Conservation (phyloP, 2,888 invertebrate genomes). For the Cylindroiulus punctatus region DNA sequence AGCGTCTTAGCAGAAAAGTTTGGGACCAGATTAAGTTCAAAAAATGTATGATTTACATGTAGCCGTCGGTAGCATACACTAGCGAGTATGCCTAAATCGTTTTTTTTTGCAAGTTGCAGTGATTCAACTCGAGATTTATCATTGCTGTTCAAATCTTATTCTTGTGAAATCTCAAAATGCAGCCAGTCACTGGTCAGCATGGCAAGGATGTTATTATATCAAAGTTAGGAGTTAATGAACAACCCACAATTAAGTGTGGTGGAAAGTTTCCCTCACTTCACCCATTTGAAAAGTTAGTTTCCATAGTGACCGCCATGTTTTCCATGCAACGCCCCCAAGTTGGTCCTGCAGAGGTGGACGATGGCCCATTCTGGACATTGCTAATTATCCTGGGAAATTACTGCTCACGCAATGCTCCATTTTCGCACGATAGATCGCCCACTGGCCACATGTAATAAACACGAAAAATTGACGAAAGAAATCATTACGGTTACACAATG, state of each 20-base stretch:
- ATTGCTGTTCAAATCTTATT: too few species aligned
- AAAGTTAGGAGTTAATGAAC: background rate
- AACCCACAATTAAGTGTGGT: background rate
- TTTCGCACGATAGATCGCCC: background rate
- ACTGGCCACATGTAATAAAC: conserved; percentile 35
- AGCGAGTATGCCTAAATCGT: too few species aligned
- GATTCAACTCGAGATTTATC: too few species aligned
- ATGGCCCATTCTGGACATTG: conserved; percentile 42
- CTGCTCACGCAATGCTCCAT: conserved; percentile 36
- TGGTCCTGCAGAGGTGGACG: conserved; percentile 32
- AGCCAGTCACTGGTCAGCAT: too few species aligned
- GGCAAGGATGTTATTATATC: background rate
- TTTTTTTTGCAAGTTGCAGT: too few species aligned
- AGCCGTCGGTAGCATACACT: too few species aligned
- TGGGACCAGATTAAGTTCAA: too few species aligned
- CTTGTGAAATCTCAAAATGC: too few species aligned
- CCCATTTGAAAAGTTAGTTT: background rate
- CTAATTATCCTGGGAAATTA: conserved; percentile 44
- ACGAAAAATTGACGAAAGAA: conserved; percentile 43
- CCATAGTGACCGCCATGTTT: conserved; percentile 45
- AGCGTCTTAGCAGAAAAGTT: too few species aligned
- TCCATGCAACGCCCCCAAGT: conserved; percentile 16
- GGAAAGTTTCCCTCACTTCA: background rate
- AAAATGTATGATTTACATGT: too few species aligned
- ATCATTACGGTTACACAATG: conserved; percentile 44